Conservation (phyloP, 2,888 invertebrate species). For the Gryllus longicercus region DNA sequence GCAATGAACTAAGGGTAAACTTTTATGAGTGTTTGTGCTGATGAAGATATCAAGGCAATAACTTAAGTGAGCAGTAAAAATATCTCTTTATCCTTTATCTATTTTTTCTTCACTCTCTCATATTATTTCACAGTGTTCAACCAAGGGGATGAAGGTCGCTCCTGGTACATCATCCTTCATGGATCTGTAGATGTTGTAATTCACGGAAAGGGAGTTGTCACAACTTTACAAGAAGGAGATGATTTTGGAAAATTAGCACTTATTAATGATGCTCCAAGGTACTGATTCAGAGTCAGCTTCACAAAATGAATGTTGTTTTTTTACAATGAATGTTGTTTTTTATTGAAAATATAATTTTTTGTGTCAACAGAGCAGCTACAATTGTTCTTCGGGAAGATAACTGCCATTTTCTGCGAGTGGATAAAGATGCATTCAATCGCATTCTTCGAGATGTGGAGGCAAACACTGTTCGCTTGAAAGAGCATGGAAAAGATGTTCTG, state of each 20-base stretch:
- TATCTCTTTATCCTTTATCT: too few species aligned
- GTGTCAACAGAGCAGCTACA: conserved; percentile 65
- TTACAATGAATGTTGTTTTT: too few species aligned
- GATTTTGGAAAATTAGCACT: conserved; percentile 84
- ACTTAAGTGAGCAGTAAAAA: too few species aligned
- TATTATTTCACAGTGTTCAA: conserved; percentile 62
- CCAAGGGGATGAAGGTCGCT: conserved; percentile 79
- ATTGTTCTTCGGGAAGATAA: conserved; percentile 77
- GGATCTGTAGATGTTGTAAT: conserved; percentile 83
- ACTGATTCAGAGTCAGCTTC: conserved; percentile 39
- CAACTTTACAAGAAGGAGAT: conserved; percentile 76
- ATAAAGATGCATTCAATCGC: conserved; percentile 81
- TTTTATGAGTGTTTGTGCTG: too few species aligned
- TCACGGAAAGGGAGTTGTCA: conserved; percentile 79
- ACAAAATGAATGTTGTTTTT: background rate
- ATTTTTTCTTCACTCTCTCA: too few species aligned
- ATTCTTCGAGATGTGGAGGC: conserved; percentile 80
- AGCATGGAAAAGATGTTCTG: conserved; percentile 78
- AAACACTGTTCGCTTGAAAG: conserved; percentile 79
- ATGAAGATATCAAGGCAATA: too few species aligned
- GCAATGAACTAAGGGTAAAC: too few species aligned
- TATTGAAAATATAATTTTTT: too few species aligned
- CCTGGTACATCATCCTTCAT: conserved; percentile 79
- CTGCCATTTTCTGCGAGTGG: conserved; percentile 77
- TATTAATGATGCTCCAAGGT: conserved; percentile 81